Base-by-base conservation (phyloP, 37 sponge, comb jelly and placozoan species). In the Trichoplax adhaerens region DNA sequence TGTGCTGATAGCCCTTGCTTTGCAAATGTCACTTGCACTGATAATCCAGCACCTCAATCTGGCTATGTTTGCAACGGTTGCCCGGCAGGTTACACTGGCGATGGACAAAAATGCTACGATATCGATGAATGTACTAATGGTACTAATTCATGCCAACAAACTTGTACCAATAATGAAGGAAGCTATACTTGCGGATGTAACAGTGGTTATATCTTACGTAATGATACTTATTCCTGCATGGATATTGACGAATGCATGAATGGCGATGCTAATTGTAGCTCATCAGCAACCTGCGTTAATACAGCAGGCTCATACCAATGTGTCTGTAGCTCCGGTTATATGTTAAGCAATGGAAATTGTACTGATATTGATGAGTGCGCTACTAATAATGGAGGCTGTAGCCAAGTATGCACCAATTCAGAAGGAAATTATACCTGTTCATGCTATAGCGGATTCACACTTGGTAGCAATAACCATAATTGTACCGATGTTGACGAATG, bases 101-200 rank as follows among this genome's bases (percentile, higher is more conserved):
- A 2, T 12, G 66, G 54, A 2, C 55, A 56, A 56, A 81, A 81
- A 49, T 81, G 82, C 65, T 55, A 57, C 50, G 85, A 85, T 80
- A 84, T 79, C 6, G 65, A 84, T 76, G 85, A 84, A 71, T 84
- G 85, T 70, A 52, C 58, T n/a, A 52, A 52, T 1, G 68, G 70
- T 4, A 3, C 48, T 3, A 61, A 73, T 2, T 29, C 48, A 53
- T 84, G 85, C 61, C 50, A 70, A 3, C 80, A 79, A n/a, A 50
- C 68, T 0, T 84, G 85, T 58, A 72, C 49, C 64, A 84, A 84
- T 71, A 80, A 77, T 8, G 72, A 69, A 5, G 85, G 85, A 46
- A 73, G 77, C 29, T 84, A 80, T 75, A 53, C 55, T 7, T 84
- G 85, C 55, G 49, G 3, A 4, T 84, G 85, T 56, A 61, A 72